phyloP scores from a whole-genome alignment of 1,140 invertebrate genomes.

The Andricus grossulariae region DNA sequence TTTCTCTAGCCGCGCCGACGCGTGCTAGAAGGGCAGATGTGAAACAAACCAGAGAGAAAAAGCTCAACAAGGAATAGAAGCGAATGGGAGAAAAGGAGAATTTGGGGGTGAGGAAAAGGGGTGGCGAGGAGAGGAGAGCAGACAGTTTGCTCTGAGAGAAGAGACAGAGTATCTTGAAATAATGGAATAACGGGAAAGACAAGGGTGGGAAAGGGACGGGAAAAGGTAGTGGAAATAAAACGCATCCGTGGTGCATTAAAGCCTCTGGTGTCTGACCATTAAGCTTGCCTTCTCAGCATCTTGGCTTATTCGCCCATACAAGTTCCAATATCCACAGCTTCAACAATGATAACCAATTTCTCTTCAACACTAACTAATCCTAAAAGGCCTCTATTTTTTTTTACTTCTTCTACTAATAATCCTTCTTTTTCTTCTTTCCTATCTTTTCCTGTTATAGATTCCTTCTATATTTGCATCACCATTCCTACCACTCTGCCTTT shows the following conservation, averaged over 20 bases:
- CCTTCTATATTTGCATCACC: no score
- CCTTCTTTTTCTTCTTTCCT: no score
- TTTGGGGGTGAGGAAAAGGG: background rate
- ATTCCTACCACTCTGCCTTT: no score
- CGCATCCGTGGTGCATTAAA: constrained; percentile 12
- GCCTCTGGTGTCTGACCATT: constrained; percentile 9
- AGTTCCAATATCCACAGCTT: background rate
- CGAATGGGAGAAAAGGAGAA: constrained; percentile 4
- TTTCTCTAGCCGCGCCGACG: constrained; percentile 18
- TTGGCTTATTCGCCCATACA: background rate
- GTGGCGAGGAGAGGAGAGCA: background rate
- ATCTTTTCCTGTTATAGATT: no score
- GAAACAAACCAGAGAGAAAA: constrained; percentile 30
- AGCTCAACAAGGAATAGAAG: background rate
- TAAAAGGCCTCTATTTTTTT: no score
- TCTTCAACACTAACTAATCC: no score
- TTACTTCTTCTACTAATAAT: no score
- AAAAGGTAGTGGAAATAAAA: background rate
- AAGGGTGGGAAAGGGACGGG: background rate
- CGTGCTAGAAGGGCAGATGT: constrained; percentile 24
- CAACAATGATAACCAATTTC: no score
- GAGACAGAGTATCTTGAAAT: constrained; percentile 8
- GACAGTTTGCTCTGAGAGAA: background rate
- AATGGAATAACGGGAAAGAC: constrained; percentile 2
- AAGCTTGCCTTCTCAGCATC: background rate